These are phyloP conservation scores for Volucella inflata DNA, from an alignment of 2,888 invertebrate species.

Conservation along the genomic window DNA sequence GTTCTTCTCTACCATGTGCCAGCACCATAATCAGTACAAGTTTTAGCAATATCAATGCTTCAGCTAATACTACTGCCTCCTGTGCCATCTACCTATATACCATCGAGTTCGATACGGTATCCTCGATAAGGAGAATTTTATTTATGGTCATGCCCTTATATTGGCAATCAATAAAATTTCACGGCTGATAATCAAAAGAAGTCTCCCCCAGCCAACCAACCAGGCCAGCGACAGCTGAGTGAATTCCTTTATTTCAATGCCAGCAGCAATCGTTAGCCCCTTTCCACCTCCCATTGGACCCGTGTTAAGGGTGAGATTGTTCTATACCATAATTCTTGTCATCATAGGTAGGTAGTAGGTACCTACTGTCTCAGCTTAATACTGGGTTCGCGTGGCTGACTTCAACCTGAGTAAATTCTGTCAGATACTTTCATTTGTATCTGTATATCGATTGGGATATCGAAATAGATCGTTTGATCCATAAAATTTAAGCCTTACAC, in stretches of 20 bases:
- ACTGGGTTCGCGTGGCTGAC: conserved; percentile 41
- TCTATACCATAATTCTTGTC: conserved; percentile 33
- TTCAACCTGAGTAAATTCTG: conserved; percentile 56
- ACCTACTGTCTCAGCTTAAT: conserved; percentile 27
- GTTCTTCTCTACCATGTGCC: background rate
- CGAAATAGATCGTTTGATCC: conserved; percentile 72
- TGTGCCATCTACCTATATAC: background rate
- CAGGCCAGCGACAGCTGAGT: conserved; percentile 32
- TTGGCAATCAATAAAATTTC: conserved; percentile 75
- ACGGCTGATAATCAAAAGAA: conserved; percentile 73
- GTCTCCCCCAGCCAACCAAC: conserved; percentile 10
- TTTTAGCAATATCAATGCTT: background rate
- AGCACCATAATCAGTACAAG: conserved; percentile 8
- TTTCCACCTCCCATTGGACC: background rate
- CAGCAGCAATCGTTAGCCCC: conserved; percentile 54
- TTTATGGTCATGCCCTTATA: conserved; percentile 73
- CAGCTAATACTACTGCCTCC: background rate
- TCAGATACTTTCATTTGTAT: conserved; percentile 1
- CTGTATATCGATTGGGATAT: conserved; percentile 43
- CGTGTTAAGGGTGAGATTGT: conserved; percentile 4
- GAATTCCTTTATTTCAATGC: conserved; percentile 70
- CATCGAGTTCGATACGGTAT: conserved; percentile 10
- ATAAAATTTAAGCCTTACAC: conserved; percentile 63
- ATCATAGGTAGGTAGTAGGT: background rate
- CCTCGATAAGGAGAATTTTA: conserved; percentile 60